A percentile compares a stretch with the other conserved stretches of the same genome.
Evolutionary conservation across 2,113 vertebrate species (phyloP).

Genomic region (Candoia aspera): DNA sequence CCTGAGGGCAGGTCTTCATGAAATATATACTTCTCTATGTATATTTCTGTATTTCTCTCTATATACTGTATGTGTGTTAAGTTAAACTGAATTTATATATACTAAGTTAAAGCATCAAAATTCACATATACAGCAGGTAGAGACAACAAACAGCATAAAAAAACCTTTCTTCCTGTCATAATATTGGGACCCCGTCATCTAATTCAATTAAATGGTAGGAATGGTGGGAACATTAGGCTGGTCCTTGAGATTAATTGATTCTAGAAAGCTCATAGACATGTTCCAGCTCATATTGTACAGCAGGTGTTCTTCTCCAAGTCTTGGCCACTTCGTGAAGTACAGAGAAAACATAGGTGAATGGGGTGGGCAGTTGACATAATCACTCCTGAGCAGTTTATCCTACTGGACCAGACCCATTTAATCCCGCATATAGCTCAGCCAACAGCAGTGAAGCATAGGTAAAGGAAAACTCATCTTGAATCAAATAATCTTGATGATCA

Average conservation of each 20-base stretch:
- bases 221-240: background rate
- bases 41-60: too few relatives aligned
- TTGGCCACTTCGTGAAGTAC: background rate
- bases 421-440: too few relatives aligned
- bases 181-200: background rate
- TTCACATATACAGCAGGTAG: background rate
- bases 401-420: too few relatives aligned
- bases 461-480: too few relatives aligned
- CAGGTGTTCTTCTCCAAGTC: background rate
- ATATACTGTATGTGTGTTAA: too few relatives aligned
- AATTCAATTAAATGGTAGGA: background rate
- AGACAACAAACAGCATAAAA: too few relatives aligned
- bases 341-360: background rate
- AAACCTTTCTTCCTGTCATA: background rate
- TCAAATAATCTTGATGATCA: too few relatives aligned
- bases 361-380: background rate
- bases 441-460: too few relatives aligned
- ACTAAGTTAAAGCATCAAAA: too few relatives aligned
- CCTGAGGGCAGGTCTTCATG: background rate
- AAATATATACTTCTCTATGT: background rate
- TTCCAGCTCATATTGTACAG: background rate
- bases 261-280: background rate
- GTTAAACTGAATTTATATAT: too few relatives aligned
- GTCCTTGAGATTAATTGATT: background rate
- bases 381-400: too few relatives aligned